phyloP scores from a whole-genome alignment of 1,140 invertebrate genomes.

The Drosophila nikananu region DNA sequence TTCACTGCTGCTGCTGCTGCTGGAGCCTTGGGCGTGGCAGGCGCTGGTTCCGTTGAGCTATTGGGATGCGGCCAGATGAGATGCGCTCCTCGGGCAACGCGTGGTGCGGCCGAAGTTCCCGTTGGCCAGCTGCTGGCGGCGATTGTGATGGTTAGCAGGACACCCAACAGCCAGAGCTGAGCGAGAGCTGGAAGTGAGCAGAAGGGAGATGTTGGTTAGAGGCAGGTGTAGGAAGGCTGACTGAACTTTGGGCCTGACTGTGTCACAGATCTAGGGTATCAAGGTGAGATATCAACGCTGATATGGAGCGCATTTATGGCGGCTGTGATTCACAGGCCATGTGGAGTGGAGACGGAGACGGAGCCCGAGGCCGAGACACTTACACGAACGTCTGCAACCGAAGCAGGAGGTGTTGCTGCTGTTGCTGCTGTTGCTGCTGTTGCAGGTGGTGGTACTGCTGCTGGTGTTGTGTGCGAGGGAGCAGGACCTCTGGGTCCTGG shows the following conservation, averaged over 20 bases:
- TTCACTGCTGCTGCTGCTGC: no score
- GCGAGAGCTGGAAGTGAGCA: conserved; percentile 24
- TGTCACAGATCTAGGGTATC: conserved; percentile 7
- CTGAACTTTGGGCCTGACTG: background rate
- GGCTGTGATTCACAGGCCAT: conserved; percentile 10
- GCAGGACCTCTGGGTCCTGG: background rate
- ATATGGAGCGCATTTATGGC: conserved; percentile 14
- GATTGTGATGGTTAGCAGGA: conserved; percentile 42
- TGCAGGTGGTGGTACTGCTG: background rate
- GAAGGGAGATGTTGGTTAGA: background rate
- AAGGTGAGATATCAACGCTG: background rate
- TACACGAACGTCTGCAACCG: conserved; percentile 4
- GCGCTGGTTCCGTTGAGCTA: background rate
- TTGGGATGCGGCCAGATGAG: conserved; percentile 31
- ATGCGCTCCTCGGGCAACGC: conserved; percentile 26
- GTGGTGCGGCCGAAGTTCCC: conserved; percentile 31
- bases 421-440: background rate
- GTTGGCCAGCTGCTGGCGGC: conserved; percentile 23
- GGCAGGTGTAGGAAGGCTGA: background rate
- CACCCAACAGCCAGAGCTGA: conserved; percentile 29
- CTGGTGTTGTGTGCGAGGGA: background rate
- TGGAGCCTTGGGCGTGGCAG: conserved; percentile 3
- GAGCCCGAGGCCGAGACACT: background rate
- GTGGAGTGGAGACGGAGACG: background rate
- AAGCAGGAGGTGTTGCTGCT: background rate